These are phyloP conservation scores for Syngnathus rostellatus DNA, from an alignment of 2,797 vertebrate species.

Conservation along the genomic window DNA sequence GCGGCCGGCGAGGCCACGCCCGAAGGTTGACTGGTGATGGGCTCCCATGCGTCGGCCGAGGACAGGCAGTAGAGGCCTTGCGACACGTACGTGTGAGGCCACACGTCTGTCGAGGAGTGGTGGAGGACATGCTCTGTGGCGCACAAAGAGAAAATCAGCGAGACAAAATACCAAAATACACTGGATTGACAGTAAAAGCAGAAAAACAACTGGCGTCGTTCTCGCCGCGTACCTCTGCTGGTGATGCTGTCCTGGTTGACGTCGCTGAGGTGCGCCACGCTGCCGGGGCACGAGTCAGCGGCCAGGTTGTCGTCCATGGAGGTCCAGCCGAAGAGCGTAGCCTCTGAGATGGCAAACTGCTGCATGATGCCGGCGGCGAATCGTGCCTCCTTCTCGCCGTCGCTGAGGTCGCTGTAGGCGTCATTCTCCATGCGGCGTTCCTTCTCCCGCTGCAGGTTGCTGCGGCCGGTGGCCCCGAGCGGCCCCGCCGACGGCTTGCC, in stretches of 20 bases:
- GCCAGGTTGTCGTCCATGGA: conserved; percentile 92
- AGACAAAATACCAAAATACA: too few relatives aligned
- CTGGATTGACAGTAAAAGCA: neutral
- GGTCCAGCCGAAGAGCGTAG: conserved; percentile 90
- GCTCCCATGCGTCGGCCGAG: conserved; percentile 93
- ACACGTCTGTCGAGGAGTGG: conserved; percentile 87
- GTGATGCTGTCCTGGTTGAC: conserved; percentile 89
- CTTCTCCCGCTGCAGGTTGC: conserved; percentile 72
- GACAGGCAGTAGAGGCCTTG: conserved; percentile 97
- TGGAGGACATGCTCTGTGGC: conserved; percentile 78
- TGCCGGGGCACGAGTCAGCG: conserved; percentile 86
- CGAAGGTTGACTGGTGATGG: conserved; percentile 86
- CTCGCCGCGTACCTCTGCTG: conserved; percentile 63
- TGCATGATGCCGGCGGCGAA: conserved; percentile 91
- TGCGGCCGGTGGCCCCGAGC: conserved; percentile 64
- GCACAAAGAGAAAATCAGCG: neutral
- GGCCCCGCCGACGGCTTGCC: conserved; percentile 79
- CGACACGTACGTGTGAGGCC: conserved; percentile 96
- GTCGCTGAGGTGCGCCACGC: conserved; percentile 78
- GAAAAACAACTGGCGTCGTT: neutral
- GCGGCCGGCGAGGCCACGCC: conserved; percentile 85
- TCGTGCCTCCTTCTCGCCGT: conserved; percentile 93
- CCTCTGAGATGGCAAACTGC: conserved; percentile 95
- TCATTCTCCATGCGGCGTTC: conserved; percentile 75
- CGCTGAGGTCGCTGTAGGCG: conserved; percentile 91